Conservation (phyloP, 2,888 invertebrate genomes). For the Limenitis camilla region DNA sequence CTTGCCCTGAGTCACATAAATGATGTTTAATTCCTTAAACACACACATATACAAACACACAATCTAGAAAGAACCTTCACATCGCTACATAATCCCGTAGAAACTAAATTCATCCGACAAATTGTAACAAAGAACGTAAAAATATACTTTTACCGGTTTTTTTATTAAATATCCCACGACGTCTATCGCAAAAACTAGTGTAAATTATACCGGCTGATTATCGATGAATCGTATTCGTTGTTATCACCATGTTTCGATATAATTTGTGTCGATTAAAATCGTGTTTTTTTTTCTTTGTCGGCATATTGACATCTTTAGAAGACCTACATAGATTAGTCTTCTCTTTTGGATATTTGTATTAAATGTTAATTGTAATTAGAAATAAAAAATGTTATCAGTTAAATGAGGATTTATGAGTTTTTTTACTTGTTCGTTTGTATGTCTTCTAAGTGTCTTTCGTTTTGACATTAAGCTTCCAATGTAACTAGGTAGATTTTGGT, state of each 20-base stretch:
- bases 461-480: no score
- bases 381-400: not conserved
- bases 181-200: no score
- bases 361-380: not conserved
- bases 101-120: not conserved
- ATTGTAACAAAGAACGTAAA: not conserved
- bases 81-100: no score
- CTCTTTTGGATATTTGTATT: not conserved
- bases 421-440: not conserved
- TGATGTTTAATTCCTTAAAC: no score
- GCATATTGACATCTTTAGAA: conserved; percentile 9
- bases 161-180: no score
- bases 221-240: conserved; percentile 3
- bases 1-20: no score
- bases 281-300: conserved; percentile 14
- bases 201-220: not conserved
- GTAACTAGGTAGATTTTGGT: no score
- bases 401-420: not conserved
- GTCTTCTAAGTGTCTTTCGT: not conserved
- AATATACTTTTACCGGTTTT: no score
- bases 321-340: conserved; percentile 9
- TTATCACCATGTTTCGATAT: conserved; percentile 5
- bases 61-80: no score
- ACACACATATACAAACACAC: no score
- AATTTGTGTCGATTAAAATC: conserved; percentile 7